A percentile compares a stretch with the other conserved stretches of the same genome.
Conservation (phyloP, 2,888 invertebrate genomes). For the Drosophila formosana region DNA sequence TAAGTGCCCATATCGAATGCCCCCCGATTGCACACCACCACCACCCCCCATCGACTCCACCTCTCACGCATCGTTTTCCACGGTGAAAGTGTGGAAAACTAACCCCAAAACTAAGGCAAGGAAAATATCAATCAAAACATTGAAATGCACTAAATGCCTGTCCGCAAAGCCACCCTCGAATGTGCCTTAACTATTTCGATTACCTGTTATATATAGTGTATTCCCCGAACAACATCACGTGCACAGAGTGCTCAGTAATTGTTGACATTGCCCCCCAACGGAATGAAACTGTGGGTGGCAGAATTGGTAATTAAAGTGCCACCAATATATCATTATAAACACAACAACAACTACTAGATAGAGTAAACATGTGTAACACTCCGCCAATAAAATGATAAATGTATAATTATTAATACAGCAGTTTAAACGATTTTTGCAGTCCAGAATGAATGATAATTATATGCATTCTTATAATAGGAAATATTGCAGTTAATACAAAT, state of each 20-base stretch:
- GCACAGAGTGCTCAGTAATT: constrained; percentile 33
- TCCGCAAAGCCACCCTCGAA: constrained; percentile 35
- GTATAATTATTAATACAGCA: not conserved
- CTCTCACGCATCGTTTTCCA: not conserved
- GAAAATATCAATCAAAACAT: constrained; percentile 28
- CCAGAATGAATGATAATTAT: too few species aligned
- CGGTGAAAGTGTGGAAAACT: constrained; percentile 48
- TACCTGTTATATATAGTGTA: not conserved
- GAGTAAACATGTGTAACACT: constrained; percentile 6
- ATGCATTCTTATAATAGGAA: too few species aligned
- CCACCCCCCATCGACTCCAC: not conserved
- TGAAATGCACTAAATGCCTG: constrained; percentile 14
- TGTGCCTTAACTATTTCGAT: not conserved
- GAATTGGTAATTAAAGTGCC: constrained; percentile 21
- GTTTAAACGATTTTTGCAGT: not conserved
- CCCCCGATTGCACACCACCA: not conserved
- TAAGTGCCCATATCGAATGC: constrained; percentile 82
- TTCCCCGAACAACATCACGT: constrained; percentile 38
- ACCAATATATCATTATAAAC: constrained; percentile 25
- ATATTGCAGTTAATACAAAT: too few species aligned
- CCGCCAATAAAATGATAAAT: not conserved
- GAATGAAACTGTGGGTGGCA: constrained; percentile 5
- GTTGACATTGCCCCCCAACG: constrained; percentile 35
- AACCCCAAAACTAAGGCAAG: constrained; percentile 24
- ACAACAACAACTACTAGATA: constrained; percentile 5